These are phyloP conservation scores for Amphibalanus amphitrite DNA, from an alignment of 1,140 invertebrate genomes.

Conservation along the genomic window DNA sequence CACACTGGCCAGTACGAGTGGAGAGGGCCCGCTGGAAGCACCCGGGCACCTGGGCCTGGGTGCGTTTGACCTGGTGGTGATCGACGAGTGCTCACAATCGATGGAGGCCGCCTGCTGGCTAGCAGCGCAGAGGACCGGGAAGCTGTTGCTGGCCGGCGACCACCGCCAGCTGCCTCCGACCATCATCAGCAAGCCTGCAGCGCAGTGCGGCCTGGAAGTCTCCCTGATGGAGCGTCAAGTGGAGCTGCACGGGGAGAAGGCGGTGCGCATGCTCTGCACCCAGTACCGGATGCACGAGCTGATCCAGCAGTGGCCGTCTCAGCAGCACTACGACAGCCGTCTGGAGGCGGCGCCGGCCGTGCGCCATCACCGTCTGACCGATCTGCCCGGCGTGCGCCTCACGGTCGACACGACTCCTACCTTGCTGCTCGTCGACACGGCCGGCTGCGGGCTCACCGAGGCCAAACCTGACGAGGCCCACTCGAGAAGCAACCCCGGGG, in stretches of 20 bases:
- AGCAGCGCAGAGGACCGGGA: conserved; percentile 29
- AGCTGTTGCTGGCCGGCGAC: conserved; percentile 40
- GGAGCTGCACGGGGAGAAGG: conserved; percentile 27
- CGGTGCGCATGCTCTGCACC: conserved; percentile 32
- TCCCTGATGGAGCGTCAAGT: conserved; percentile 42
- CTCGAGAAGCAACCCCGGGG: conserved; percentile 39
- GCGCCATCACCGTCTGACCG: no score
- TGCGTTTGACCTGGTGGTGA: conserved; percentile 38
- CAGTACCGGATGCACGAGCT: conserved; percentile 42
- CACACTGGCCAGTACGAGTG: conserved; percentile 32
- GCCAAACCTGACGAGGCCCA: conserved; percentile 34
- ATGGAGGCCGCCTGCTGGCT: conserved; percentile 42
- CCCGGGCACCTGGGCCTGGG: conserved; percentile 22
- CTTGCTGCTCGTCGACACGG: conserved; percentile 35
- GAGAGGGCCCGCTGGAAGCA: conserved; percentile 34
- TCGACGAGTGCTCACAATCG: conserved; percentile 43
- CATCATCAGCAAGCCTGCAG: conserved; percentile 30
- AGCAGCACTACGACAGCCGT: conserved; percentile 30
- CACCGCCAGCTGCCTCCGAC: conserved; percentile 42
- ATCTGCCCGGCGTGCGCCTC: no score
- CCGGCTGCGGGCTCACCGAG: conserved; percentile 33
- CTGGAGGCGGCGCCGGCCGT: conserved; percentile 26
- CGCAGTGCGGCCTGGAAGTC: conserved; percentile 30
- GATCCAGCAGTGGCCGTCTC: conserved; percentile 41
- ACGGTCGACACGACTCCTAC: conserved; percentile 13